phyloP scores from a whole-genome alignment of 2,797 vertebrate genomes.

The Synanceia verrucosa region DNA sequence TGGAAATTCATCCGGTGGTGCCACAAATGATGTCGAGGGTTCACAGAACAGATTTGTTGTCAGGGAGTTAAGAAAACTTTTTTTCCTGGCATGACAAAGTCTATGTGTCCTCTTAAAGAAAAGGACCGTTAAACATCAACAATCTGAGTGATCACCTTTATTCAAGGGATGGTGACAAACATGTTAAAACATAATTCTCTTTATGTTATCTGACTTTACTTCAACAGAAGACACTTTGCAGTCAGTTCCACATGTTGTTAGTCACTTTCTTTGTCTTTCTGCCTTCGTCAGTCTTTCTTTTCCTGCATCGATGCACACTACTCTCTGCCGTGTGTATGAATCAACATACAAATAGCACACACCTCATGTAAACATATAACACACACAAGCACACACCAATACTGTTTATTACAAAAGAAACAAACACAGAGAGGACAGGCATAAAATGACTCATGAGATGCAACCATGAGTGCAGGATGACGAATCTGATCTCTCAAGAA shows the following conservation, averaged over 20 bases:
- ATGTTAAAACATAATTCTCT: background rate
- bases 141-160: background rate
- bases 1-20: background rate
- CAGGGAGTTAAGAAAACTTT: background rate
- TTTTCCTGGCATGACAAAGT: background rate
- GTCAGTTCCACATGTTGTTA: background rate
- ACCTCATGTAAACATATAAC: background rate
- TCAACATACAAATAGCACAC: background rate
- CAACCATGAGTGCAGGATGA: constrained; percentile 26
- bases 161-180: background rate
- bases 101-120: background rate
- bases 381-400: background rate
- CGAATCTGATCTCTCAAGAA: constrained; percentile 51
- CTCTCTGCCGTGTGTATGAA: background rate
- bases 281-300: background rate
- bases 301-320: background rate
- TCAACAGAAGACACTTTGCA: background rate
- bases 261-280: background rate
- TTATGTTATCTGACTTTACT: background rate
- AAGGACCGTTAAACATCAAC: background rate
- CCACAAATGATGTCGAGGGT: background rate
- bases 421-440: background rate
- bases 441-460: constrained; percentile 35
- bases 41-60: background rate
- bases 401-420: background rate